Evolutionary conservation across 2,113 vertebrate genomes (phyloP).

Genomic region (Sapayoa aenigma): DNA sequence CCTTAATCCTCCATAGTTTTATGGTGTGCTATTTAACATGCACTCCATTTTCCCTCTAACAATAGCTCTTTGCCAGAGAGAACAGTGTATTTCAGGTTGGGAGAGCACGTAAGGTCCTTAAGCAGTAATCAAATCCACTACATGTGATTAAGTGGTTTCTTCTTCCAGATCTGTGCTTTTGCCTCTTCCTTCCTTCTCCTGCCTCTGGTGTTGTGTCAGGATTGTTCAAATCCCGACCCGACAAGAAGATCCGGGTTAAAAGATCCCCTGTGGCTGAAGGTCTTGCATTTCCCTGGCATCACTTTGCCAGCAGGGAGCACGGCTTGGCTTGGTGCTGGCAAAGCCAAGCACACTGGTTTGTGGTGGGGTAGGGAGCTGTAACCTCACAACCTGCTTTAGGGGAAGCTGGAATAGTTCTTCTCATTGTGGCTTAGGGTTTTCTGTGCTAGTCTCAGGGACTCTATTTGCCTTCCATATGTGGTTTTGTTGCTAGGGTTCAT

Average conservation of each 20-base stretch:
- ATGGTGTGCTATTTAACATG: not conserved
- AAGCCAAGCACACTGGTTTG: not conserved
- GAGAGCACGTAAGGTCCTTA: not conserved
- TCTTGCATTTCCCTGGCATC: not conserved
- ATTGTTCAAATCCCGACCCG: not conserved
- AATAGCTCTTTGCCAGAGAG: not conserved
- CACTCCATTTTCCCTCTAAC: not conserved
- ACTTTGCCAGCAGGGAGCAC: accelerated
- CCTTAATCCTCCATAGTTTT: not conserved
- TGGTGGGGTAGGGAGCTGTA: not conserved
- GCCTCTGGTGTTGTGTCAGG: not conserved
- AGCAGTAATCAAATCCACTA: not conserved
- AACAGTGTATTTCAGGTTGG: not conserved
- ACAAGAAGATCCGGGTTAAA: not conserved
- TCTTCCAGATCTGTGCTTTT: not conserved
- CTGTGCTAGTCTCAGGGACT: not conserved
- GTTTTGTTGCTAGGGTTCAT: constrained; percentile 21
- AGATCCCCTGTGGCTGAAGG: not conserved
- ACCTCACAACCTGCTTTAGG: not conserved
- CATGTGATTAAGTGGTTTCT: not conserved
- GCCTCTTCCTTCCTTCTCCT: not conserved
- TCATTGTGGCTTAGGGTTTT: not conserved
- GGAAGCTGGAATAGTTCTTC: not conserved
- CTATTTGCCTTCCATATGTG: not conserved
- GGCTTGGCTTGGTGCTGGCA: not conserved